Percentiles rank a stretch among this genome's conserved stretches.
These are phyloP conservation scores for Pharmacophagus antenor DNA, from an alignment of 2,888 invertebrate genomes.

Conservation along the genomic window DNA sequence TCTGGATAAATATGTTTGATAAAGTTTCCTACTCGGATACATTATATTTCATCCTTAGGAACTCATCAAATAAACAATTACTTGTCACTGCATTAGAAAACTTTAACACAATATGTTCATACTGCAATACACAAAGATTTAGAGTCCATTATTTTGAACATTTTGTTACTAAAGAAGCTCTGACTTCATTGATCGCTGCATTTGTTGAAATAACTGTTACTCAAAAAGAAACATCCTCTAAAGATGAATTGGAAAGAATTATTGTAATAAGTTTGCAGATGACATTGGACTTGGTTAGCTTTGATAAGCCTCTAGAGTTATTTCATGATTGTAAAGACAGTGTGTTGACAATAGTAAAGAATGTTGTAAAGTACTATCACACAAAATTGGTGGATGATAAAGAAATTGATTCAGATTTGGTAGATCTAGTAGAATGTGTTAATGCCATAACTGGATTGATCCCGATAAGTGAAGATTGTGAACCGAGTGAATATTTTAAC, in stretches of 20 bases:
- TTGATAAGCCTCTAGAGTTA: slow-evolving; percentile 58
- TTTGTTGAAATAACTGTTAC: slow-evolving; percentile 56
- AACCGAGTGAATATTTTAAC: slow-evolving; percentile 54
- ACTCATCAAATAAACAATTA: slow-evolving; percentile 85
- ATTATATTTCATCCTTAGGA: slow-evolving; percentile 49
- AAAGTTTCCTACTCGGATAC: slow-evolving; percentile 72
- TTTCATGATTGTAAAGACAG: slow-evolving; percentile 49
- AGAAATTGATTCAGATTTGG: slow-evolving; percentile 62
- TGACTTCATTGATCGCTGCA: slow-evolving; percentile 55
- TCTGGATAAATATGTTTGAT: slow-evolving; percentile 81
- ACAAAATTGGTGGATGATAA: slow-evolving; percentile 57
- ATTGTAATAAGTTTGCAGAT: slow-evolving; percentile 63
- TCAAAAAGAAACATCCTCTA: slow-evolving; percentile 50
- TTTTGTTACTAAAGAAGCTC: slow-evolving; percentile 58
- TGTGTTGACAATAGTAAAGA: slow-evolving; percentile 51
- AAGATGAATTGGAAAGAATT: slow-evolving; percentile 61
- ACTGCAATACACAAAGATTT: slow-evolving; percentile 55
- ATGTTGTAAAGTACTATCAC: slow-evolving; percentile 60
- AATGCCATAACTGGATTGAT: slow-evolving; percentile 53
- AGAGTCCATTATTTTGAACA: slow-evolving; percentile 56
- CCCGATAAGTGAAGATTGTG: slow-evolving; percentile 46
- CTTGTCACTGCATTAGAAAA: slow-evolving; percentile 81
- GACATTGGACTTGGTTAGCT: slow-evolving; percentile 57
- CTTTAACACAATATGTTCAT: slow-evolving; percentile 78
- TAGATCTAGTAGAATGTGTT: slow-evolving; percentile 61